Base-by-base conservation (phyloP, 2,888 invertebrate species). In the Phalera bucephala region DNA sequence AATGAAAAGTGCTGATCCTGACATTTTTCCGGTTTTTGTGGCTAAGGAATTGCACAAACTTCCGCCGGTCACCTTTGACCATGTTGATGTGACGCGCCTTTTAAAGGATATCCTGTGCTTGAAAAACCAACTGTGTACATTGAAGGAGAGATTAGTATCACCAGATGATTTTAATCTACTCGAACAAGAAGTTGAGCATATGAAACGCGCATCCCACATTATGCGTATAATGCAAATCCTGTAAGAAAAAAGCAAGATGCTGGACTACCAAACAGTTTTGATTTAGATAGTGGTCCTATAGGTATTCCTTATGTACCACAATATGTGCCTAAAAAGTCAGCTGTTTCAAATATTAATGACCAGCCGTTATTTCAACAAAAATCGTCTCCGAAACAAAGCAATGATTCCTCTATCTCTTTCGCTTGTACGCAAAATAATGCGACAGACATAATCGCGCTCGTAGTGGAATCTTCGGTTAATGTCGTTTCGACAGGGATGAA, bases 191-290 rank as follows among this genome's bases (percentile, higher is more conserved):
- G 31, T 45, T 4, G 17, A 36, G 6, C 15, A 39, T 31, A 30
- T 41, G 26, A 44, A 33, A 31, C 27, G 40, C 34, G 39, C 27
- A n/a, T 42, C 46, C 1, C 8, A 42, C 7, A n/a, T 34, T 7
- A 26, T 31, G 14, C 19, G 23, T 31, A 27, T 12, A 13, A 9
- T 26, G 12, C 11, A 11, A 6, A 15, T 21, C 10, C 14, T 6
- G 31, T 36, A 7, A 46, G 37, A 27, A 39, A 31, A 11, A 39
- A 10, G 21, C 8, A 42, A 33, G 46, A 42, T 5, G 46, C 46
- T 9, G 41, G 42, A 11, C 6, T 45, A 19, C 36, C 31, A 10
- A 36, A 26, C 13, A 41, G 41, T 25, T 36, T 41, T 27, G 20
- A 19, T 6, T 8, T 31, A 14, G 31, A 41, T 21, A 39, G 45